Conservation (phyloP, 2,888 invertebrate species). For the Philonicus albiceps region DNA sequence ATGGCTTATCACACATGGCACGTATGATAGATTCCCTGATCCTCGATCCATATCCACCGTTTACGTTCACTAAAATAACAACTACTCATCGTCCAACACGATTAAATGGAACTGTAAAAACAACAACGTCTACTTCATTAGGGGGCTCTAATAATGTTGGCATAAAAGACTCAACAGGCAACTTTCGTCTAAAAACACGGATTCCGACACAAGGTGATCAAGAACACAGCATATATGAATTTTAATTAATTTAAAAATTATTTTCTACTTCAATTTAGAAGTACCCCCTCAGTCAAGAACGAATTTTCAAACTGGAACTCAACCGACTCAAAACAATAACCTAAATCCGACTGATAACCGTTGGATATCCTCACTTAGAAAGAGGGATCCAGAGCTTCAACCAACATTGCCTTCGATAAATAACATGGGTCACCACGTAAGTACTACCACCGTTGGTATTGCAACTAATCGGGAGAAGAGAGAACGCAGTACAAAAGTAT, state of each 20-base stretch:
- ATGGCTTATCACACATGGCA: constrained; percentile 73
- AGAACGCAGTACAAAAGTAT: constrained; percentile 53
- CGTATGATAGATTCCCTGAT: constrained; percentile 79
- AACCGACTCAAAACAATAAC: constrained; percentile 33
- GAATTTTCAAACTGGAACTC: constrained; percentile 43
- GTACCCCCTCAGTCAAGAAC: constrained; percentile 63
- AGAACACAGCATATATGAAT: background rate
- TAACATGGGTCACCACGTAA: constrained; percentile 57
- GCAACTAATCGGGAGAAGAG: constrained; percentile 58
- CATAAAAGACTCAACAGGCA: background rate
- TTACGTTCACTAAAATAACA: constrained; percentile 72
- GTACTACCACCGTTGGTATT: constrained; percentile 61
- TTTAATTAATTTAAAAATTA: background rate
- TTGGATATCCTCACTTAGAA: constrained; percentile 74
- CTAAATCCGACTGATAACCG: constrained; percentile 67
- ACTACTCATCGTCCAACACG: constrained; percentile 64
- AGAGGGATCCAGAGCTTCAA: constrained; percentile 72
- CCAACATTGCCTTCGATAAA: constrained; percentile 72
- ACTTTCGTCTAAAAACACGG: constrained; percentile 54
- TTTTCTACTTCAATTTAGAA: constrained; percentile 53
- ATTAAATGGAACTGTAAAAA: constrained; percentile 53
- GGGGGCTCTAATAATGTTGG: background rate
- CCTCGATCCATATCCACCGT: constrained; percentile 72
- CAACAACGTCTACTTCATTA: constrained; percentile 50
- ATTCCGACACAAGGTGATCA: constrained; percentile 61